A percentile compares a stretch with the other conserved stretches of the same genome.
Conservation (phyloP, 1,140 invertebrate genomes). For the Venturia canescens region DNA sequence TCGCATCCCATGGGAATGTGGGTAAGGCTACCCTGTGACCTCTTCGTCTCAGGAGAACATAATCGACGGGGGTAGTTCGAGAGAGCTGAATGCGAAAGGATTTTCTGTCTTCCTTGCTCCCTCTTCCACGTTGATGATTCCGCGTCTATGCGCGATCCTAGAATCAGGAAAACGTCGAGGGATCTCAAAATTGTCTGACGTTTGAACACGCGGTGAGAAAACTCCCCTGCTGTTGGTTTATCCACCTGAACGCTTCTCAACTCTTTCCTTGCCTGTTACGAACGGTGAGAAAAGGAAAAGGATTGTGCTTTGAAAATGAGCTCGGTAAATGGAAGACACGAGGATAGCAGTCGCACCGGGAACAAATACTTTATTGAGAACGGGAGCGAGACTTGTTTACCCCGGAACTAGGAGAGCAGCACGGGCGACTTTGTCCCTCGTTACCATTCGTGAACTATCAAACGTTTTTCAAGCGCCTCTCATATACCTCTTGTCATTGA, state of each 20-base stretch:
- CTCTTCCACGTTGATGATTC: conserved; percentile 5
- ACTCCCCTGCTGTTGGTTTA: background rate
- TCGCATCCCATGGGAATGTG: conserved; percentile 70
- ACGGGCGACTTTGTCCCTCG: background rate
- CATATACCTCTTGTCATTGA: background rate
- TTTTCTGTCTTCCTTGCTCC: background rate
- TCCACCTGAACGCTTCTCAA: conserved; percentile 1
- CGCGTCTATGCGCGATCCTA: background rate
- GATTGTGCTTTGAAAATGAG: conserved; percentile 20
- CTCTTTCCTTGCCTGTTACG: conserved; percentile 36
- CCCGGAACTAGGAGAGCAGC: conserved; percentile 57
- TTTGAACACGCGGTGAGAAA: background rate
- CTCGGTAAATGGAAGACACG: background rate
- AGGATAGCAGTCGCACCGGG: conserved; percentile 6
- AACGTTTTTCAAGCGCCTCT: background rate
- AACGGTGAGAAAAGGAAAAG: conserved; percentile 41
- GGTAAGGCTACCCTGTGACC: conserved; percentile 76
- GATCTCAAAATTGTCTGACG: conserved; percentile 9
- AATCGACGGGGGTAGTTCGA: conserved; percentile 60
- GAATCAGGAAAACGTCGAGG: conserved; percentile 19
- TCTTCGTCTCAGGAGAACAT: conserved; percentile 75
- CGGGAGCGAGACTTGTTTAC: conserved; percentile 58
- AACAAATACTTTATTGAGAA: conserved; percentile 10
- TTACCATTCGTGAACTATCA: background rate
- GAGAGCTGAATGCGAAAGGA: conserved; percentile 49